Evolutionary conservation across 2,113 vertebrate species (phyloP).

Genomic region (Peromyscus leucopus): DNA sequence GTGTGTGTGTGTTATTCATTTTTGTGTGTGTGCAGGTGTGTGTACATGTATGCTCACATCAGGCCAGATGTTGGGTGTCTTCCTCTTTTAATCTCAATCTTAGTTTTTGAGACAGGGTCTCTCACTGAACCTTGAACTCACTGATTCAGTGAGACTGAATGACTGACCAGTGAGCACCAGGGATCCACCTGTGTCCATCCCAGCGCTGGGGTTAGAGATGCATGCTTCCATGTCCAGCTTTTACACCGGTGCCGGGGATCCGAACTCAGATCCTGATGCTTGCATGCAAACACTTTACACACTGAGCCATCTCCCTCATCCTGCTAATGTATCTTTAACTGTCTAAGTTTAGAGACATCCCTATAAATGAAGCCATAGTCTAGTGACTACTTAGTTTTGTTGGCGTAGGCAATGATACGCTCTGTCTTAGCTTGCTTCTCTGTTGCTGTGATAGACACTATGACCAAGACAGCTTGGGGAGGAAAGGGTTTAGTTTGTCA

Average conservation of each 20-base stretch:
- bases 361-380: slow-evolving; percentile 1
- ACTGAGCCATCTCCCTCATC: background rate
- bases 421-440: background rate
- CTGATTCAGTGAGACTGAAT: background rate
- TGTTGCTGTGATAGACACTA: background rate
- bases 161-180: background rate
- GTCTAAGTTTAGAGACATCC: background rate
- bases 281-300: background rate
- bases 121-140: background rate
- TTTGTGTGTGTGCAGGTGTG: background rate
- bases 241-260: background rate
- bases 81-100: background rate
- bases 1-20: background rate
- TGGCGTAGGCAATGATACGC: background rate
- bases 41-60: background rate
- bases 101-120: background rate
- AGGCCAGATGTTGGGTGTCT: background rate
- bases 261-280: background rate
- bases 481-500: background rate
- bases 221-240: background rate
- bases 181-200: no score
- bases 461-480: background rate
- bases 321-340: background rate
- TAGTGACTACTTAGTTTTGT: background rate
- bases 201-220: background rate